Percentiles rank a stretch among this genome's conserved stretches.
phyloP scores from a whole-genome alignment of 1,140 invertebrate species.

The Probaryconus sp. region DNA sequence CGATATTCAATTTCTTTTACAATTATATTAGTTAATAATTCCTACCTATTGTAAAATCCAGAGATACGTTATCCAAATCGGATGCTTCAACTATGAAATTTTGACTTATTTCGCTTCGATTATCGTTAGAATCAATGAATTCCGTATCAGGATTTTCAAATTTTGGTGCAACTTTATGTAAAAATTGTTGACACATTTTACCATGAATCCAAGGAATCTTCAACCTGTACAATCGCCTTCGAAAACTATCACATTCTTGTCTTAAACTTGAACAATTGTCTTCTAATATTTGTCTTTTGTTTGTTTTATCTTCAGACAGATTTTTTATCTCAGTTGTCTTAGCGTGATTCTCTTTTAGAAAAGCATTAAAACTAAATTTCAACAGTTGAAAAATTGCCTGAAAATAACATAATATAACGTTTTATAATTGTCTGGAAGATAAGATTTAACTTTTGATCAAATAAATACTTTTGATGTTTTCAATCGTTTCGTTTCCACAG shows the following conservation, averaged over 20 bases:
- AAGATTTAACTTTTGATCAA: conserved; percentile 3
- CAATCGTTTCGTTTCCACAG: conserved; percentile 79
- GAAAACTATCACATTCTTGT: conserved; percentile 74
- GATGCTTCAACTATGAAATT: too few species aligned
- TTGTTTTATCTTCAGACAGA: conserved; percentile 76
- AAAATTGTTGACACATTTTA: conserved; percentile 82
- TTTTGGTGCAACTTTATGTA: conserved; percentile 81
- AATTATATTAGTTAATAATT: too few species aligned
- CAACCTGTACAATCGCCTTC: conserved; percentile 80
- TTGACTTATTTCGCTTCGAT: too few species aligned
- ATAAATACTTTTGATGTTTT: conserved; percentile 76
- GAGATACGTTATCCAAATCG: too few species aligned
- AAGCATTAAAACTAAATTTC: conserved; percentile 81
- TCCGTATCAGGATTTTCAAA: too few species aligned
- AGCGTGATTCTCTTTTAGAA: conserved; percentile 80
- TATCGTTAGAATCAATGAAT: too few species aligned
- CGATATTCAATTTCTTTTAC: too few species aligned
- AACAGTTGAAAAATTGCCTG: conserved; percentile 76
- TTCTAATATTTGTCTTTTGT: conserved; percentile 75
- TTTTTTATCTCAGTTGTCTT: conserved; percentile 19
- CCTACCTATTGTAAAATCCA: too few species aligned
- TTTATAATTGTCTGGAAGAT: conserved; percentile 3
- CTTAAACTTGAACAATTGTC: conserved; percentile 70
- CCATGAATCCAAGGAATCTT: conserved; percentile 81
- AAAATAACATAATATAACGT: conserved; percentile 10